Percentiles rank a stretch among this genome's conserved stretches.
Evolutionary conservation across 2,113 vertebrate genomes (phyloP).

Genomic region (Petrocephalus zakoni): DNA sequence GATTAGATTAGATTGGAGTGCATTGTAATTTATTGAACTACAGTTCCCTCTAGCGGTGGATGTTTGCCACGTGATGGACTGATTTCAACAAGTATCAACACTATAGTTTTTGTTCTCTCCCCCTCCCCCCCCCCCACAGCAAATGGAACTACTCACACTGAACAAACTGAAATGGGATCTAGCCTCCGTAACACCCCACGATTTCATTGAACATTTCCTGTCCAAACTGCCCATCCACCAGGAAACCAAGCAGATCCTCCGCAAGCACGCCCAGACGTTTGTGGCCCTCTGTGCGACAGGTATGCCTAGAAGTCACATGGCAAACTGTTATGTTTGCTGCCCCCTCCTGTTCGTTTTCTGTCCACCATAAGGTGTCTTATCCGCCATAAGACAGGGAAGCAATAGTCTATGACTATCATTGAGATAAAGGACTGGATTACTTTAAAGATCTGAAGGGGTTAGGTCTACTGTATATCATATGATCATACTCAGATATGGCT

Average conservation of each 20-base stretch:
- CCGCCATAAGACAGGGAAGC: not conserved
- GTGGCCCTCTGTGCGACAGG: slow-evolving; percentile 97
- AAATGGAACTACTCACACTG: slow-evolving; percentile 93
- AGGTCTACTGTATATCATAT: not conserved
- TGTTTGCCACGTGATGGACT: not conserved
- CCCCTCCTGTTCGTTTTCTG: not conserved
- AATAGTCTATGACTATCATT: not conserved
- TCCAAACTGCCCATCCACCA: slow-evolving; percentile 85
- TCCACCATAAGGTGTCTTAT: not conserved
- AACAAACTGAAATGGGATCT: slow-evolving; percentile 98
- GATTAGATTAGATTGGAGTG: not conserved
- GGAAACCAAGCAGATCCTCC: slow-evolving; percentile 87
- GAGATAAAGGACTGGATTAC: slow-evolving; percentile 13
- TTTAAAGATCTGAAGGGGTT: not conserved
- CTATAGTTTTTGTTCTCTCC: slow-evolving; percentile 22
- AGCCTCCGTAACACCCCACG: slow-evolving; percentile 90
- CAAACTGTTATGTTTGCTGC: slow-evolving; percentile 9
- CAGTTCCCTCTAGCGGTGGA: slow-evolving; percentile 40
- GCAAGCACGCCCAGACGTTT: slow-evolving; percentile 95
- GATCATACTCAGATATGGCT: not conserved
- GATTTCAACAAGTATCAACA: slow-evolving; percentile 20
- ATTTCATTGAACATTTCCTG: slow-evolving; percentile 97
- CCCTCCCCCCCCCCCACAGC: slow-evolving; percentile 55
- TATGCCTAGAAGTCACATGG: slow-evolving; percentile 50
- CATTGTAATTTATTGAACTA: slow-evolving; percentile 9